phyloP scores from a whole-genome alignment of 2,888 invertebrate genomes.

The Orthonevra nobilis region DNA sequence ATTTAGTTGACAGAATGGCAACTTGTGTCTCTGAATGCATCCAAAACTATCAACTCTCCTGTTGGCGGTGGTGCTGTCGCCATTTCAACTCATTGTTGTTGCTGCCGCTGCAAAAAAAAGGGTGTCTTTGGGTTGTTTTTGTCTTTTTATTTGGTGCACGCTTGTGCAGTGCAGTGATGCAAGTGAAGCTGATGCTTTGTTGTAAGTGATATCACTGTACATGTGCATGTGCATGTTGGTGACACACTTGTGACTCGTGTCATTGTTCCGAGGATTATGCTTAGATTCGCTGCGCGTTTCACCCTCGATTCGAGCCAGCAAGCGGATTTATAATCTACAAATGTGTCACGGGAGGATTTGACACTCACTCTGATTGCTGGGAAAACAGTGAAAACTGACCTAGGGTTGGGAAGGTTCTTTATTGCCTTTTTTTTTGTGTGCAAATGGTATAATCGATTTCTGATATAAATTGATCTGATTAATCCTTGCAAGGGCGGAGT shows the following conservation, averaged over 20 bases:
- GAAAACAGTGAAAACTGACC: slow-evolving; percentile 47
- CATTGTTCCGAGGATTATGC: slow-evolving; percentile 61
- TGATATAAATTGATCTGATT: slow-evolving; percentile 20
- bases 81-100: too few species aligned
- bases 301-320: slow-evolving; percentile 11
- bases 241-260: slow-evolving; percentile 57
- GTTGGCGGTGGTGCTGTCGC: slow-evolving; percentile 6
- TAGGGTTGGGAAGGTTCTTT: slow-evolving; percentile 30
- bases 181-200: slow-evolving; percentile 31
- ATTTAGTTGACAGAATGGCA: slow-evolving; percentile 36
- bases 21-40: slow-evolving; percentile 42
- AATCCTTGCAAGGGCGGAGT: background rate
- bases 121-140: too few species aligned
- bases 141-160: too few species aligned
- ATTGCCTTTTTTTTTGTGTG: background rate
- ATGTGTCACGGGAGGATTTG: slow-evolving; percentile 38
- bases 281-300: slow-evolving; percentile 47
- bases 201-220: slow-evolving; percentile 56
- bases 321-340: slow-evolving; percentile 49
- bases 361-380: slow-evolving; percentile 20
- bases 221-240: background rate
- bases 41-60: slow-evolving; percentile 48
- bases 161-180: slow-evolving; percentile 3
- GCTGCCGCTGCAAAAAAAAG: too few species aligned
- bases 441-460: slow-evolving; percentile 41